Evolutionary conservation across 2,888 invertebrate species (phyloP).

Genomic region (Dryocosmus kuriphilus): DNA sequence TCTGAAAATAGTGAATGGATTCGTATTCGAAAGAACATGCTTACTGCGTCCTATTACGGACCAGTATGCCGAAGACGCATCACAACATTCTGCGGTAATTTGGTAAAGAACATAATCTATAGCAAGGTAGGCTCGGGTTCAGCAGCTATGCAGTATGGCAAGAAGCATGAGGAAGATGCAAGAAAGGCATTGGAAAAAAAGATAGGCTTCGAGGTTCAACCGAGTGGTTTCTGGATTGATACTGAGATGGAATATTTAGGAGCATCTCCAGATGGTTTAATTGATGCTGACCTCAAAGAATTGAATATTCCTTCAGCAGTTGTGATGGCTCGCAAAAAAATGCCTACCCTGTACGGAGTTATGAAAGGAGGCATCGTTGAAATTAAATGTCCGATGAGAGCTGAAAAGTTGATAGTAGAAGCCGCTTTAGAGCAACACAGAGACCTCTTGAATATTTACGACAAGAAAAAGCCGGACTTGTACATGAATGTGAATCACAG

Average conservation of each 20-base stretch:
- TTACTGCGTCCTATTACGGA: constrained; percentile 50
- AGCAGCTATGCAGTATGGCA: constrained; percentile 50
- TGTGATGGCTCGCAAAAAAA: neutral
- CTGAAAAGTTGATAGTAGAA: constrained; percentile 46
- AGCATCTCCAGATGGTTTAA: constrained; percentile 59
- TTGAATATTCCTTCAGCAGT: neutral
- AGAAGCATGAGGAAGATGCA: constrained; percentile 51
- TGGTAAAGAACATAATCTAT: constrained; percentile 50
- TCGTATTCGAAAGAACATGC: neutral
- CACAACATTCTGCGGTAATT: constrained; percentile 11
- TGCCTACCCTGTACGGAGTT: neutral
- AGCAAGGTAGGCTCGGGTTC: neutral
- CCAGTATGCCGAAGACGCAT: constrained; percentile 19
- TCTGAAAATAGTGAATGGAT: neutral
- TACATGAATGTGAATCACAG: constrained; percentile 48
- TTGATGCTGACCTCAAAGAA: constrained; percentile 47
- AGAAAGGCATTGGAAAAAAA: constrained; percentile 45
- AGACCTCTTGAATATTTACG: neutral
- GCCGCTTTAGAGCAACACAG: constrained; percentile 25
- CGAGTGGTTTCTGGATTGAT: constrained; percentile 62
- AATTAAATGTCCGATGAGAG: constrained; percentile 57
- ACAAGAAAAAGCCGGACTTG: neutral
- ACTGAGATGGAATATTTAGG: constrained; percentile 50
- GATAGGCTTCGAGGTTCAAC: constrained; percentile 44
- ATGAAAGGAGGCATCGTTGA: constrained; percentile 50